Evolutionary conservation across 2,113 vertebrate species (phyloP).

Genomic region (Lophius piscatorius): DNA sequence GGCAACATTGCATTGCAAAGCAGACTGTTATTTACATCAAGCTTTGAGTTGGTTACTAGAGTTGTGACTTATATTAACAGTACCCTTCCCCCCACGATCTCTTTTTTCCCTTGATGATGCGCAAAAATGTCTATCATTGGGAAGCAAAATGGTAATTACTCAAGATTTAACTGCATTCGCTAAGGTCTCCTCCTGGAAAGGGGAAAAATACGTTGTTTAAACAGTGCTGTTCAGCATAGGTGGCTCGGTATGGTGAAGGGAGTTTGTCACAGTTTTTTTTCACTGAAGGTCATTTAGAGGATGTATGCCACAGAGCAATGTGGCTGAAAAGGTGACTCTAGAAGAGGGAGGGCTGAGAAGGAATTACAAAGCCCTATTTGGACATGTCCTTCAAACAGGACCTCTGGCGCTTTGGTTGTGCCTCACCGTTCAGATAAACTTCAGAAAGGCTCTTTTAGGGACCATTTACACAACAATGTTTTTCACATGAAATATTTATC

Average conservation of each 20-base stretch:
- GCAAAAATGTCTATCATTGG: constrained; percentile 51
- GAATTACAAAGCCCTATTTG: constrained; percentile 16
- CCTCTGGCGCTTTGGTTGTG: too few species aligned
- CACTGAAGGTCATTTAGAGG: constrained; percentile 73
- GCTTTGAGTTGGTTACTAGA: constrained; percentile 40
- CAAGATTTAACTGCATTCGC: constrained; percentile 61
- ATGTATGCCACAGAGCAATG: constrained; percentile 39
- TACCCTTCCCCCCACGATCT: constrained; percentile 26
- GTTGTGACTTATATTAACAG: constrained; percentile 44
- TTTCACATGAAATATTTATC: too few species aligned
- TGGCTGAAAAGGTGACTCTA: constrained; percentile 36
- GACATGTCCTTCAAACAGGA: too few species aligned
- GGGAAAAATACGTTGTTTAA: constrained; percentile 42
- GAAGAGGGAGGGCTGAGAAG: constrained; percentile 26
- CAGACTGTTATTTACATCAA: constrained; percentile 63
- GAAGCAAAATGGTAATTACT: constrained; percentile 67
- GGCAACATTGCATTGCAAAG: constrained; percentile 57
- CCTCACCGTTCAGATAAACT: too few species aligned
- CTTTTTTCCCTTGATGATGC: constrained; percentile 49
- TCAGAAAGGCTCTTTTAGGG: too few species aligned
- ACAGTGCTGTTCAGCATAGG: constrained; percentile 40
- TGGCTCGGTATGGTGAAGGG: constrained; percentile 25
- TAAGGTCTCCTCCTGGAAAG: constrained; percentile 41
- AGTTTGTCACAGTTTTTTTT: constrained; percentile 43
- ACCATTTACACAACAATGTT: too few species aligned